Conservation (phyloP, 2,113 vertebrate genomes). For the Sylvilagus bachmani region DNA sequence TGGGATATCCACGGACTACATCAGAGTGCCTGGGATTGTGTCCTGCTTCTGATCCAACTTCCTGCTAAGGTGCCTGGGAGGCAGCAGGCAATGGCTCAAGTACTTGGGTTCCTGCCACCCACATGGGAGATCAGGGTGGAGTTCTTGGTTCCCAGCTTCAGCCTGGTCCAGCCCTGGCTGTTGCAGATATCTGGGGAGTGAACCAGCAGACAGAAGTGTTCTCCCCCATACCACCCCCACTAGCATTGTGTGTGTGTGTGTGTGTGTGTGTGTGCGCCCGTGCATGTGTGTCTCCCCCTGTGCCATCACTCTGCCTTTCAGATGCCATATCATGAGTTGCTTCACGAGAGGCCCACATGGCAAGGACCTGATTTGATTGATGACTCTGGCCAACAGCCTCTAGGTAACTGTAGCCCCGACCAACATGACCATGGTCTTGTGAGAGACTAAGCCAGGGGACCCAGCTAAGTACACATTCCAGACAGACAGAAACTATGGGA, state of each 20-base stretch:
- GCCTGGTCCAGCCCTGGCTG: too few species aligned
- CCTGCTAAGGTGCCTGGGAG: too few species aligned
- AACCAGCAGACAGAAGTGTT: too few species aligned
- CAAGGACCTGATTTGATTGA: background rate
- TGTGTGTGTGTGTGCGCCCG: background rate
- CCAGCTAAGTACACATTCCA: background rate
- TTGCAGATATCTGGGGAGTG: too few species aligned
- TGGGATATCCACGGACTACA: too few species aligned
- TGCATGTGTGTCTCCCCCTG: background rate
- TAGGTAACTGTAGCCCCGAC: background rate
- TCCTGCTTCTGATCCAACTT: too few species aligned
- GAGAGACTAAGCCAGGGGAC: background rate
- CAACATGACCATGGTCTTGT: background rate
- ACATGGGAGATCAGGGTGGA: too few species aligned
- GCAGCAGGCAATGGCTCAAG: too few species aligned
- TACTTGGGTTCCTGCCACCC: too few species aligned
- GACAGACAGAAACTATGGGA: conserved; percentile 4
- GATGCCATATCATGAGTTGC: background rate
- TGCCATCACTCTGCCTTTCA: background rate
- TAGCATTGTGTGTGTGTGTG: background rate
- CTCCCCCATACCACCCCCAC: too few species aligned
- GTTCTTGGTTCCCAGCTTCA: too few species aligned
- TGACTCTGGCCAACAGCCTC: background rate
- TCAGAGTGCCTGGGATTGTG: too few species aligned
- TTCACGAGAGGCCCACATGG: background rate